These are phyloP conservation scores for Siniperca knerii DNA, from an alignment of 2,113 vertebrate species.

Conservation along the genomic window DNA sequence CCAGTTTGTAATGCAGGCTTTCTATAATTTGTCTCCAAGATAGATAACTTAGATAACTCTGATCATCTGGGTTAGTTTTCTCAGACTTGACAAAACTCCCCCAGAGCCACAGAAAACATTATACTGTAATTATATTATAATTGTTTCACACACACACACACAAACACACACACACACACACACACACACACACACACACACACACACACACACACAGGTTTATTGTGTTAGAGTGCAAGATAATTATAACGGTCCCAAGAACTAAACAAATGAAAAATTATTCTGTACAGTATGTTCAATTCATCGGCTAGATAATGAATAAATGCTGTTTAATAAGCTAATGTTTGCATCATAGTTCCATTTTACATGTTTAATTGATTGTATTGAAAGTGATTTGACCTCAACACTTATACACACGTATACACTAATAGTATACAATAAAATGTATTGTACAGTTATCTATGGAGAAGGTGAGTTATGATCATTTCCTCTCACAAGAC, in stretches of 20 bases:
- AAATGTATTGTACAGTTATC: conserved; percentile 27
- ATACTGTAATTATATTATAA: not conserved
- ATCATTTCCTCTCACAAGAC: conserved; percentile 47
- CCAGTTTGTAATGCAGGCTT: not conserved
- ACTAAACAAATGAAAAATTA: not conserved
- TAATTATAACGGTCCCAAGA: not conserved
- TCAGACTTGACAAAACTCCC: not conserved
- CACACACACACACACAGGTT: not conserved
- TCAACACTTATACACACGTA: conserved; percentile 27
- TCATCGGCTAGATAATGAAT: not conserved
- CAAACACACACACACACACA: not conserved
- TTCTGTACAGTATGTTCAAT: not conserved
- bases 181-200: not conserved
- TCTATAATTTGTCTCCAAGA: not conserved
- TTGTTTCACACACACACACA: not conserved
- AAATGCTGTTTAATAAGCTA: not conserved
- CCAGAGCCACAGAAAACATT: not conserved
- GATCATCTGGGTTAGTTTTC: not conserved
- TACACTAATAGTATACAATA: conserved; percentile 36
- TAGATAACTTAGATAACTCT: not conserved
- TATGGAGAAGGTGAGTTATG: conserved; percentile 39
- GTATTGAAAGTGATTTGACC: conserved; percentile 39
- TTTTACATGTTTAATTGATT: conserved; percentile 38
- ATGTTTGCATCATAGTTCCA: not conserved
- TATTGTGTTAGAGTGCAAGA: not conserved